Evolutionary conservation across 2,888 invertebrate species (phyloP).

Genomic region (Trichogramma evanescens): DNA sequence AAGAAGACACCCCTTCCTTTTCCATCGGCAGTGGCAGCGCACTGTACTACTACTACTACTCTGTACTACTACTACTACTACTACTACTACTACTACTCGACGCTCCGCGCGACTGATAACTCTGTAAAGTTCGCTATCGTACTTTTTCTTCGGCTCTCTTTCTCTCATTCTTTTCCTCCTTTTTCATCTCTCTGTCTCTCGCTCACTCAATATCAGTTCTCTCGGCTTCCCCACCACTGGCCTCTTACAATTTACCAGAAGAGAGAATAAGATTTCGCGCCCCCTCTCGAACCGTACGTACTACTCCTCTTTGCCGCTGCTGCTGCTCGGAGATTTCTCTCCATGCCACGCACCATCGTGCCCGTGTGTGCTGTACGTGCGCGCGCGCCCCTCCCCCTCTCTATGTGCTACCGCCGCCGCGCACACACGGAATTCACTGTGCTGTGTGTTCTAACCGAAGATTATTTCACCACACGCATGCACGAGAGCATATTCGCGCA

Average conservation of each 20-base stretch:
- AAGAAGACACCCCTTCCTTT: neutral
- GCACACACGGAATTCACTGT: too few relatives aligned
- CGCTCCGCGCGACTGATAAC: neutral
- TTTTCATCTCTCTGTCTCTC: slow-evolving; percentile 11
- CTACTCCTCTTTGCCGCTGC: too few relatives aligned
- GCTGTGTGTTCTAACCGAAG: too few relatives aligned
- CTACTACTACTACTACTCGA: neutral
- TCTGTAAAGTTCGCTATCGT: neutral
- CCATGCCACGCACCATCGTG: too few relatives aligned
- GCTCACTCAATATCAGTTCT: neutral
- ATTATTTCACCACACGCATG: too few relatives aligned
- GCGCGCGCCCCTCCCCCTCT: too few relatives aligned
- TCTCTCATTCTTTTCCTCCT: slow-evolving; percentile 16
- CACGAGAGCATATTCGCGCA: too few relatives aligned
- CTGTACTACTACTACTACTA: neutral
- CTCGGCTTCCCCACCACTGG: neutral
- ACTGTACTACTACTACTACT: neutral
- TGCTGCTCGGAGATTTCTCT: too few relatives aligned
- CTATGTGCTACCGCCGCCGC: too few relatives aligned
- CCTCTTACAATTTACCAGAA: neutral
- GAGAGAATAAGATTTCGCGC: neutral
- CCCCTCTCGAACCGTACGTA: too few relatives aligned
- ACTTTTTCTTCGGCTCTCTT: slow-evolving; percentile 2
- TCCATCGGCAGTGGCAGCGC: neutral
- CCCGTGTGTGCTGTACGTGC: too few relatives aligned